Conservation (phyloP, 2,888 invertebrate species). For the Caprella mutica region DNA sequence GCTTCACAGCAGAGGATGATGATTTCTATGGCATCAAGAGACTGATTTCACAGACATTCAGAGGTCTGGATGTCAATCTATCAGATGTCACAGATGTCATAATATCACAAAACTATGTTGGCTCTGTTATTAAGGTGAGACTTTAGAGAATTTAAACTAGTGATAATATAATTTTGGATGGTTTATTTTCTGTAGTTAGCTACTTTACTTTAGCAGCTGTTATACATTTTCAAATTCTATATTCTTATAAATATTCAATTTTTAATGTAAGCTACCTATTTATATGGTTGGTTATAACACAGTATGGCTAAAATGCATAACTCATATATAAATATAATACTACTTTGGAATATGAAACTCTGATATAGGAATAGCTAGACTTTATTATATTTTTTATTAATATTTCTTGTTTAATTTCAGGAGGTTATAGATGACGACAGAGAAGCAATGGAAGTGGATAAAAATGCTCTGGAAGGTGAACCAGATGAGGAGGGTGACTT, state of each 20-base stretch:
- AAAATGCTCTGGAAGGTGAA: constrained; percentile 26
- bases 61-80: constrained; percentile 24
- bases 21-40: constrained; percentile 33
- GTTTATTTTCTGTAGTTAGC: too few relatives aligned
- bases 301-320: too few relatives aligned
- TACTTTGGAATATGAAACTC: too few relatives aligned
- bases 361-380: constrained; percentile 6
- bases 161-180: not conserved
- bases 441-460: constrained; percentile 21
- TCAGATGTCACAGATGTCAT: constrained; percentile 25
- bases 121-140: constrained; percentile 29
- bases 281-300: too few relatives aligned
- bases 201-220: too few relatives aligned
- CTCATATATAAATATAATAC: too few relatives aligned
- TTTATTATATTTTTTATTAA: constrained; percentile 1
- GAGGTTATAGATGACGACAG: constrained; percentile 8
- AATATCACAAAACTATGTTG: constrained; percentile 33
- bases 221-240: too few relatives aligned
- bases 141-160: too few relatives aligned
- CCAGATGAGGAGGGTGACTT: constrained; percentile 11
- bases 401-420: not conserved
- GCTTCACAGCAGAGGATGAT: constrained; percentile 26
- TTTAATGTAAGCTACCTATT: too few relatives aligned
- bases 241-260: too few relatives aligned
- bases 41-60: constrained; percentile 20